phyloP scores from a whole-genome alignment of 2,797 vertebrate species.

The Sandelia bainsii region DNA sequence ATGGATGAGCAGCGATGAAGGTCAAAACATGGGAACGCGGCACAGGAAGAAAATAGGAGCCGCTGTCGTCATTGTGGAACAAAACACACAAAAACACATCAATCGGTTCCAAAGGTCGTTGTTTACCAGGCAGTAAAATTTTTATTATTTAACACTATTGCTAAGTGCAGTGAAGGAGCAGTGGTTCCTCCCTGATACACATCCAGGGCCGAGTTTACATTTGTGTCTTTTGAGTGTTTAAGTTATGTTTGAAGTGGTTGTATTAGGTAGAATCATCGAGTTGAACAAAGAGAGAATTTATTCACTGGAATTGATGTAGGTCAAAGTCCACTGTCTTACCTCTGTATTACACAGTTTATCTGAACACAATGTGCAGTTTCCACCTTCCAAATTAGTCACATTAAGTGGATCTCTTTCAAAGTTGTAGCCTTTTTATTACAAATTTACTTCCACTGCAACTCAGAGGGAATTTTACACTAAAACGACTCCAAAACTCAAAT shows the following conservation, averaged over 20 bases:
- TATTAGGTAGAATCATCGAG: too few relatives aligned
- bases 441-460: too few relatives aligned
- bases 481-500: too few relatives aligned
- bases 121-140: slow-evolving; percentile 57
- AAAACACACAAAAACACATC: slow-evolving; percentile 50
- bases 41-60: slow-evolving; percentile 31
- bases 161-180: slow-evolving; percentile 21
- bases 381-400: too few relatives aligned
- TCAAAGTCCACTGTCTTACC: neutral
- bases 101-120: slow-evolving; percentile 65
- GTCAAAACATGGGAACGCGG: slow-evolving; percentile 37
- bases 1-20: slow-evolving; percentile 53
- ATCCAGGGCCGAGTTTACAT: slow-evolving; percentile 2
- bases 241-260: neutral
- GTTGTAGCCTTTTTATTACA: too few relatives aligned
- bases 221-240: neutral
- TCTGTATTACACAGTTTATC: neutral
- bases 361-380: neutral
- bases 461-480: too few relatives aligned
- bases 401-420: too few relatives aligned
- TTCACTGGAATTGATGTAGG: neutral
- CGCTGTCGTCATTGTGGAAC: slow-evolving; percentile 42
- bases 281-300: too few relatives aligned
- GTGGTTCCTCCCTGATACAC: neutral
- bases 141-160: slow-evolving; percentile 29